Percentiles rank a stretch among this genome's conserved stretches.
phyloP scores from a whole-genome alignment of 37 sponge, comb jelly and placozoan species.

The Bolinopsis microptera region DNA sequence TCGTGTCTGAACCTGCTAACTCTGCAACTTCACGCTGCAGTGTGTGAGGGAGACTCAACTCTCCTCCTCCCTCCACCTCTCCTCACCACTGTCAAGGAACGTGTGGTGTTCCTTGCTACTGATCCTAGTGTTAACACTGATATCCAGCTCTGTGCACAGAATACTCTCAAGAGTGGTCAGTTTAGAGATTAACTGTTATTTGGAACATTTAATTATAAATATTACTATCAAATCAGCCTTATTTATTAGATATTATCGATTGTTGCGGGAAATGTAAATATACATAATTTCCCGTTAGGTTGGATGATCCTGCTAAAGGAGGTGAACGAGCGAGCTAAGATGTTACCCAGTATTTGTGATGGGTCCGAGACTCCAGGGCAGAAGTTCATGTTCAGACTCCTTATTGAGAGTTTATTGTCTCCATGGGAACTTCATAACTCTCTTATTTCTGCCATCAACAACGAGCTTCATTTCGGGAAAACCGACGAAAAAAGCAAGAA shows the following conservation, averaged over 20 bases:
- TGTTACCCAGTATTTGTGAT: constrained; percentile 68
- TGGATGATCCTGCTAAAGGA: constrained; percentile 86
- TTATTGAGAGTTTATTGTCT: constrained; percentile 44
- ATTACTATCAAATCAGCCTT: too few species aligned
- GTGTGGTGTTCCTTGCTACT: constrained; percentile 80
- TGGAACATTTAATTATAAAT: too few species aligned
- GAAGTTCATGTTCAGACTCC: constrained; percentile 30
- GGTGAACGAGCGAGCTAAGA: constrained; percentile 83
- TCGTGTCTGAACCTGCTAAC: constrained; percentile 19
- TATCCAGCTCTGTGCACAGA: constrained; percentile 85
- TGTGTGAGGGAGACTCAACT: constrained; percentile 69
- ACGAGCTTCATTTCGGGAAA: constrained; percentile 19
- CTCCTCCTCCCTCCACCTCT: constrained; percentile 74
- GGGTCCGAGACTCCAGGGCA: background rate
- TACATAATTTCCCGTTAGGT: constrained; percentile 57
- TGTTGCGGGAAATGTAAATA: too few species aligned
- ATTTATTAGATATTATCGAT: too few species aligned
- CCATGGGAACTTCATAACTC: constrained; percentile 31
- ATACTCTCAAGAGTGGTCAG: constrained; percentile 68
- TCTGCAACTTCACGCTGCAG: constrained; percentile 79
- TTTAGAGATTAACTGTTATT: background rate
- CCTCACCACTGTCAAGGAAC: constrained; percentile 80
- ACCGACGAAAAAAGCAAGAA: constrained; percentile 14
- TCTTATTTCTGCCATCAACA: constrained; percentile 15
- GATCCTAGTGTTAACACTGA: constrained; percentile 69